Conservation (phyloP, 1,140 invertebrate genomes). For the Scylla paramamosain region DNA sequence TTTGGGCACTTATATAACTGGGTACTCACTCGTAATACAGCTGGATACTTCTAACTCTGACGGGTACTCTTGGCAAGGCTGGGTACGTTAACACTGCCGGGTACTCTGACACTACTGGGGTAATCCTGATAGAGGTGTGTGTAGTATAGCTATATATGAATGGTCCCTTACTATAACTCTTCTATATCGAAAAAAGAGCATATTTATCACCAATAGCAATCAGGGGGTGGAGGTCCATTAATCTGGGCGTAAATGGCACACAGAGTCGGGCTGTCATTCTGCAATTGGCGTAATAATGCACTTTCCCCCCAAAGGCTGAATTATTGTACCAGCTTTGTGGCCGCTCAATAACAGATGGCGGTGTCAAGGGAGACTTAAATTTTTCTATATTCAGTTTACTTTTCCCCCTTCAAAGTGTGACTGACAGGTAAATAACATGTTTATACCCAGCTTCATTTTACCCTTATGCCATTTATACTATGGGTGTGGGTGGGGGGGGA, state of each 20-base stretch:
- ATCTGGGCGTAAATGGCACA: background rate
- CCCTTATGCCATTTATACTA: background rate
- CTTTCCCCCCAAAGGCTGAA: background rate
- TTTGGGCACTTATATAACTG: too few species aligned
- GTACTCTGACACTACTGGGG: too few species aligned
- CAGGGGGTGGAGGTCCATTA: background rate
- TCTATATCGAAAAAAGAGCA: background rate
- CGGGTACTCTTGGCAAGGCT: too few species aligned
- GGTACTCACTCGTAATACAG: too few species aligned
- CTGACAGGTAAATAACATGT: slow-evolving; percentile 3
- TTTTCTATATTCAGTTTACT: background rate
- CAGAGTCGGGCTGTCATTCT: background rate
- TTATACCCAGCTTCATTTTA: background rate
- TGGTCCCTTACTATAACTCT: background rate
- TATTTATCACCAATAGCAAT: background rate
- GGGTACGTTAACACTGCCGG: too few species aligned
- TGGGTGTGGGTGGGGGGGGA: too few species aligned
- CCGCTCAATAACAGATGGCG: background rate
- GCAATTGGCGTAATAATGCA: background rate
- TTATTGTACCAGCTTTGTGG: background rate
- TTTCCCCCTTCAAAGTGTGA: background rate
- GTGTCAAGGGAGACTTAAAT: background rate
- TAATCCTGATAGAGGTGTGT: too few species aligned
- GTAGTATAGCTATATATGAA: background rate
- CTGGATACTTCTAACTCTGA: too few species aligned